Base-by-base conservation (phyloP, 2,797 vertebrate species). In the Aulostomus chinensis region DNA sequence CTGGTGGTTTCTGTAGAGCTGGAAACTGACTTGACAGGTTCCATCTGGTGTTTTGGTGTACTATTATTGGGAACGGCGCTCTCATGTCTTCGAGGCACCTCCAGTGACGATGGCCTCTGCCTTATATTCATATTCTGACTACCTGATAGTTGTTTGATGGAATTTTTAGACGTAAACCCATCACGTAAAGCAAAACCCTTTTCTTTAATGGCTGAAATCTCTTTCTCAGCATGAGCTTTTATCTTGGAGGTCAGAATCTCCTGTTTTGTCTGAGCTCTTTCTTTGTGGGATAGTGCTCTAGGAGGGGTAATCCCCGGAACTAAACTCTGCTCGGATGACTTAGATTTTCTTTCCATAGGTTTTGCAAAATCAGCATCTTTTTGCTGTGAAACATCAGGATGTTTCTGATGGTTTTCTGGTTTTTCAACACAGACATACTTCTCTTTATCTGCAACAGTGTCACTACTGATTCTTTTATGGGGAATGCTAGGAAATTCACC, bases 171-270 rank as follows among this genome's bases (percentile, higher is more conserved):
- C 18, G 73, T 53, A 48, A 86, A 57, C 3, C 70, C 77, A 42
- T 90, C 87, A 68, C 60, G 73, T 56, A 78, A 60, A 6, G 83
- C 83, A 43, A 86, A 87, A 9, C 85, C 87, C 33, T 89, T 90
- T 78, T 90, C 91, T 83, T 89, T 92, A 30, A 93, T 89, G 2
- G 91, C 91, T 40, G 88, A 92, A 63, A 93, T 93, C 67, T 93
- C 91, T 57, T 93, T 93, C 68, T 93, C 90, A 26, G 91, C 91
- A 39, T 93, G 89, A 57, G 91, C 91, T 84, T 92, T 92, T 48
- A 93, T 84, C 76, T 86, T 93, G 4, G 89, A 93, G 0, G 91
- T 91, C 43, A 93, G 76, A 25, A 93, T 88, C 56, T 93, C 89
- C 42, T 93, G 91, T 68, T 91, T 92, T 28, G 83, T 88, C 73